Base-by-base conservation (phyloP, 1,140 invertebrate species). In the Notospermus geniculatus region DNA sequence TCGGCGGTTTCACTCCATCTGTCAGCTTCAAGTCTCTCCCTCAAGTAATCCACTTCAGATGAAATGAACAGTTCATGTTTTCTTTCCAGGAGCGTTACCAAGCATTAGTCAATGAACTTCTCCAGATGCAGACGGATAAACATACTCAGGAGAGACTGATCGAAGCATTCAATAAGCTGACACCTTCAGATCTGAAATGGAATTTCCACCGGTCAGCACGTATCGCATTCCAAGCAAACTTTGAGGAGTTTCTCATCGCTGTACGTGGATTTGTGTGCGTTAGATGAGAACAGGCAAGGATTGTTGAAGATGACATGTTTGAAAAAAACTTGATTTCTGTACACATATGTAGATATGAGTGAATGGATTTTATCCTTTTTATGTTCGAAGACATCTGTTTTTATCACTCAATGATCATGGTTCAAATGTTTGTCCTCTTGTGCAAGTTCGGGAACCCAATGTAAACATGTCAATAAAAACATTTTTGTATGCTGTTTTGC, bases 171-270 rank as follows among this genome's bases (percentile, higher is more conserved):
- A 86, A 82, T 1, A 82, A 85, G 2, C 80, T 91, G 2, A 89
- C 88, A 13, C 75, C 76, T 1, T 73, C 82, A 0, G 84, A 86
- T 54, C 80, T 92, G 1, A 74, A 82, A 1, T 84, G 90, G 64
- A 85, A 85, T 66, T 83, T 85, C n/a, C 83, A 87, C 28, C 77
- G 88, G 61, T 73, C 80, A 9, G 84, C 87, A 60, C 87, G 87
- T 65, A 72, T 87, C 1, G 85, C 84, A 66, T 93, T 93, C 76
- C 85, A 87, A 71, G 85, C 88, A 66, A 88, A 88, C 76, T 93
- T 92, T 76, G 88, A 92, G 59, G 88, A 87, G 67, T 93, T 92
- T 78, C 84, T 91, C 52, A 85, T 87, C 1, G 88, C 88, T 77
- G 89, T 92, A 23, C 86, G 90, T 70, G 87, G 88, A n/a, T 89